A percentile compares a stretch with the other conserved stretches of the same genome.
These are phyloP conservation scores for Pterostichus madidus DNA, from an alignment of 2,888 invertebrate genomes.

Conservation along the genomic window DNA sequence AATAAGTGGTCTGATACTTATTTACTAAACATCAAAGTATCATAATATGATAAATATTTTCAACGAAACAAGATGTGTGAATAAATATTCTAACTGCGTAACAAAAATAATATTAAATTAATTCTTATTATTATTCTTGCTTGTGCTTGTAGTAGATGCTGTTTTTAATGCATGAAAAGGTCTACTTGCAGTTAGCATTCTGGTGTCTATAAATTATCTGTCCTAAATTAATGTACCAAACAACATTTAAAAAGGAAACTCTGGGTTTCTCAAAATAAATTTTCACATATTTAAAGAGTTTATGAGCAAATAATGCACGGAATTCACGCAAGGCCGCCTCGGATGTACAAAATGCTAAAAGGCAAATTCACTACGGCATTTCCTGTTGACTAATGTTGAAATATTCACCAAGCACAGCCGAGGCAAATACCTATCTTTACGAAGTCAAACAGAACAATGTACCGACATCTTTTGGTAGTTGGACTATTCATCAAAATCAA, in stretches of 20 bases:
- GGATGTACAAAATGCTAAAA: conserved; percentile 57
- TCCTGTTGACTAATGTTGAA: conserved; percentile 68
- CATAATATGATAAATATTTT: too few species aligned
- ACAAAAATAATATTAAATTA: too few species aligned
- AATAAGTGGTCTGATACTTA: too few species aligned
- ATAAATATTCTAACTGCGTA: too few species aligned
- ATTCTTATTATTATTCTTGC: too few species aligned
- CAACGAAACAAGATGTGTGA: too few species aligned
- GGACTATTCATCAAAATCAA: conserved; percentile 49
- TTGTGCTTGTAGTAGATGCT: neutral
- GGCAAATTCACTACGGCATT: conserved; percentile 68
- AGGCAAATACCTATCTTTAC: conserved; percentile 36
- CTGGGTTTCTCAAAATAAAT: conserved; percentile 33
- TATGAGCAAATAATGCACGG: conserved; percentile 43
- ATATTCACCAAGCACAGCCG: conserved; percentile 32
- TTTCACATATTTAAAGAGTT: conserved; percentile 33
- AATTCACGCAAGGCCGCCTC: conserved; percentile 54
- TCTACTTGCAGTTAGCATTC: neutral
- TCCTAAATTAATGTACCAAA: conserved; percentile 9
- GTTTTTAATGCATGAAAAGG: neutral
- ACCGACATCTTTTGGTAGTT: conserved; percentile 37
- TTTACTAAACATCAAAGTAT: too few species aligned
- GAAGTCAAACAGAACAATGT: conserved; percentile 57
- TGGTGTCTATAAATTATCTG: conserved; percentile 4
- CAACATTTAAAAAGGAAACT: neutral